A percentile compares a stretch with the other conserved stretches of the same genome.
Evolutionary conservation across 2,888 invertebrate species (phyloP).

Genomic region (Coelopa pilipes): DNA sequence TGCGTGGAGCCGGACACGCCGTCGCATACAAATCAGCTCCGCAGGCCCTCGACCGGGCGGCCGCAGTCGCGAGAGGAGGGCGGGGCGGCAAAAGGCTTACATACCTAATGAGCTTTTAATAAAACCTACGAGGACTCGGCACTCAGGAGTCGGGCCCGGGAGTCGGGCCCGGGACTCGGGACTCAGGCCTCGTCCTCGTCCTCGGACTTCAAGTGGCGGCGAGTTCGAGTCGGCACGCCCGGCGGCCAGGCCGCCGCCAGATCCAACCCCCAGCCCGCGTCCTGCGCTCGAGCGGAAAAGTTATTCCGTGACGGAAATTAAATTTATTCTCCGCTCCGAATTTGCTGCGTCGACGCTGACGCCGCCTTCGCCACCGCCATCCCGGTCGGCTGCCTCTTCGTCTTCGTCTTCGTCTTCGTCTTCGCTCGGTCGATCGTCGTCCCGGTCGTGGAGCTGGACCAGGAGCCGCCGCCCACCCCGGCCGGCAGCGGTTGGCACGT

Average conservation of each 20-base stretch:
- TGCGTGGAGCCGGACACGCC: slow-evolving; percentile 6
- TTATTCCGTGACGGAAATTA: slow-evolving; percentile 38
- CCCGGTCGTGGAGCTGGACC: too few species aligned
- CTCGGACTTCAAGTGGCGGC: too few species aligned
- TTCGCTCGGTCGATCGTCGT: neutral
- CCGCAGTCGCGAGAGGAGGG: neutral
- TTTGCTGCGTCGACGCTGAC: neutral
- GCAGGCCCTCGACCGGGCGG: neutral
- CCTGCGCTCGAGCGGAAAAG: slow-evolving; percentile 31
- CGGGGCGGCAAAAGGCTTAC: slow-evolving; percentile 11
- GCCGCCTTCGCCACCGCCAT: neutral
- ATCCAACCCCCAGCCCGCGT: neutral
- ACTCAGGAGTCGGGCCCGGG: too few species aligned
- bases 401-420: neutral
- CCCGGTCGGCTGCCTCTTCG: neutral
- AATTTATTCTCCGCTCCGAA: slow-evolving; percentile 31
- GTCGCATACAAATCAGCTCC: slow-evolving; percentile 28
- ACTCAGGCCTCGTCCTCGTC: too few species aligned
- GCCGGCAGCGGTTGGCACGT: neutral
- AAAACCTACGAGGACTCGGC: slow-evolving; percentile 19
- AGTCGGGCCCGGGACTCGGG: too few species aligned
- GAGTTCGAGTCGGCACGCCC: neutral
- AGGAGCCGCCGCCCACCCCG: neutral
- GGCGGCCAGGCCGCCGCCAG: neutral
- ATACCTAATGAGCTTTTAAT: slow-evolving; percentile 40